Evolutionary conservation across 2,888 invertebrate species (phyloP).

Genomic region (Strigamia crassipes): DNA sequence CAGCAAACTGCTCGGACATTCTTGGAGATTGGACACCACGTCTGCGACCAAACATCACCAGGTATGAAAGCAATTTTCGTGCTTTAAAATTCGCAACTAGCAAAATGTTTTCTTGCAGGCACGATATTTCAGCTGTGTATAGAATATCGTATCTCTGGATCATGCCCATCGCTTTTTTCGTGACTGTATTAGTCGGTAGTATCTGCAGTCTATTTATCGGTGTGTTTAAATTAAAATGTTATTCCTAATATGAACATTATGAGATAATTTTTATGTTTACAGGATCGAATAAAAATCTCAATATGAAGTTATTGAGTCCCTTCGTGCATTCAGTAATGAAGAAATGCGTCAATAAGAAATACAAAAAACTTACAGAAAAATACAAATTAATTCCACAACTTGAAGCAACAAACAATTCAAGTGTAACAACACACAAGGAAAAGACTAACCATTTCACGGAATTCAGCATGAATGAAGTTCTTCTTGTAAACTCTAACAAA

Average conservation of each 20-base stretch:
- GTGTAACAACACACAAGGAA: not conserved
- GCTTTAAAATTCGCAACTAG: not conserved
- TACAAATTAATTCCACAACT: not conserved
- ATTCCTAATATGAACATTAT: not conserved
- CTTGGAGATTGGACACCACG: not conserved
- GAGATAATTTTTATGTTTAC: not conserved
- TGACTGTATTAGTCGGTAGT: not conserved
- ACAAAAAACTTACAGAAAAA: not conserved
- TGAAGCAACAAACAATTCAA: not conserved
- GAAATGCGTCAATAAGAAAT: not conserved
- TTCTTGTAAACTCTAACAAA: no score
- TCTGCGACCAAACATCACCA: not conserved
- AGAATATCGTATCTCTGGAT: conserved; percentile 29
- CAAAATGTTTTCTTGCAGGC: not conserved
- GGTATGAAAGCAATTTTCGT: not conserved
- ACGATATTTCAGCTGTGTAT: not conserved
- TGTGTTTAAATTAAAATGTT: not conserved
- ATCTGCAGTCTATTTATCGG: not conserved
- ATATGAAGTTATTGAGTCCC: not conserved
- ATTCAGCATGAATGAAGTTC: no score
- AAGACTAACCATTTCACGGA: no score
- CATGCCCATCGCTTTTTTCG: not conserved
- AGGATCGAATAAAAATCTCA: not conserved
- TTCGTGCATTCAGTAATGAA: not conserved
- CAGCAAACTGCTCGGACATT: not conserved